Evolutionary conservation across 1,140 invertebrate genomes (phyloP).

Genomic region (Vollenhovia emeryi): DNA sequence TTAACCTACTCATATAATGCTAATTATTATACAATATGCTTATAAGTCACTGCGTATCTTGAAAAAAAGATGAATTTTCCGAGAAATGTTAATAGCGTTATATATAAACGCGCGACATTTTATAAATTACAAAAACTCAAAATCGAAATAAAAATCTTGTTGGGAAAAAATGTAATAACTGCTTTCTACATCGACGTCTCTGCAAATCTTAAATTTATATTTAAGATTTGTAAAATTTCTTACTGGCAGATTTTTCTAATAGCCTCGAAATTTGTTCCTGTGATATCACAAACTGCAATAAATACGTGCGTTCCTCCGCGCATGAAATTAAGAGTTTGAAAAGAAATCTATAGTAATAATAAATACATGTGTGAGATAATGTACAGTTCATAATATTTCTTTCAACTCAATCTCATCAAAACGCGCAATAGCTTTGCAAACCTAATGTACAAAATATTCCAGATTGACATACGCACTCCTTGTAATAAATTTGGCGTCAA

Average conservation of each 20-base stretch:
- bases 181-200: background rate
- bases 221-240: background rate
- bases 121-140: background rate
- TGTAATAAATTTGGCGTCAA: background rate
- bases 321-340: background rate
- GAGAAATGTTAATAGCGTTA: background rate
- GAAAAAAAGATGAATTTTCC: background rate
- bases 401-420: background rate
- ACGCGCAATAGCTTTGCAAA: background rate
- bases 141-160: background rate
- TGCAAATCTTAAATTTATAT: background rate
- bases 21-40: background rate
- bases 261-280: background rate
- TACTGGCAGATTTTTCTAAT: background rate
- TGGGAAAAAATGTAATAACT: background rate
- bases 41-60: background rate
- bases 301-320: background rate
- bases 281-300: background rate
- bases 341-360: background rate
- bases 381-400: background rate
- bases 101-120: background rate
- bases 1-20: background rate
- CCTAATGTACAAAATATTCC: background rate
- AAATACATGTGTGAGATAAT: background rate
- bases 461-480: background rate